Evolutionary conservation across 2,797 vertebrate species (phyloP), one percentile per base, ranked within the genome.

Genomic region (Melanotaenia boesemani): DNA sequence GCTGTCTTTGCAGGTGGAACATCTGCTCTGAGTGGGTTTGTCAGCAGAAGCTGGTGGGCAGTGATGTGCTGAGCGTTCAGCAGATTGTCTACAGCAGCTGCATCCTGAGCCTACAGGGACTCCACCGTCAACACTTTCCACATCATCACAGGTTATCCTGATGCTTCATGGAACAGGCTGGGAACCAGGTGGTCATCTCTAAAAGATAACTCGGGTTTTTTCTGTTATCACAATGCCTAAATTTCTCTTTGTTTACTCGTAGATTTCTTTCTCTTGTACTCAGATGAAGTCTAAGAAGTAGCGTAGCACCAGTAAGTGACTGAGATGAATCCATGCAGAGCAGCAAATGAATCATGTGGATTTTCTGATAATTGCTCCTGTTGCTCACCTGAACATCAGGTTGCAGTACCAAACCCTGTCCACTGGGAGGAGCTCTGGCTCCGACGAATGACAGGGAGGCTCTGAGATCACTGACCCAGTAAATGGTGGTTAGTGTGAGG

Each of bases 351-450:
- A 24, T 16, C 32, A 26, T 26, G 32, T 34, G 32, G 32, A 28
- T 4, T 2, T 26, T 10, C n/a, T 13, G 24, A 26, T 26, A 26
- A 26, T 10, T 12, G 63, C 30, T 65, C 24, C 15, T 22, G 2
- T 0, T 48, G 28, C 52, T 52, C 67, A 24, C 39, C 36, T 22
- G 30, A 34, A 30, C 11, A 16, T 1, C 0, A 11, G 5, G 1
- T 30, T 69, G 78, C 67, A 84, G 77, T 57, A 32, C 68, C 6
- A 2, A 0, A 7, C 2, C 0, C 2, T 1, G 74, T 32, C 85
- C 91, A 76, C 55, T 5, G 48, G 72, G 84, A 68, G 91, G 86
- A 79, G 88, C 90, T 89, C 59, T 86, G 74, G 81, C 28, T 87
- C 88, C 77, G 86, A 18, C 0, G 6, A 32, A 18, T 2, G 34